Evolutionary conservation across 2,113 vertebrate genomes (phyloP).

Genomic region (Nasalis larvatus): DNA sequence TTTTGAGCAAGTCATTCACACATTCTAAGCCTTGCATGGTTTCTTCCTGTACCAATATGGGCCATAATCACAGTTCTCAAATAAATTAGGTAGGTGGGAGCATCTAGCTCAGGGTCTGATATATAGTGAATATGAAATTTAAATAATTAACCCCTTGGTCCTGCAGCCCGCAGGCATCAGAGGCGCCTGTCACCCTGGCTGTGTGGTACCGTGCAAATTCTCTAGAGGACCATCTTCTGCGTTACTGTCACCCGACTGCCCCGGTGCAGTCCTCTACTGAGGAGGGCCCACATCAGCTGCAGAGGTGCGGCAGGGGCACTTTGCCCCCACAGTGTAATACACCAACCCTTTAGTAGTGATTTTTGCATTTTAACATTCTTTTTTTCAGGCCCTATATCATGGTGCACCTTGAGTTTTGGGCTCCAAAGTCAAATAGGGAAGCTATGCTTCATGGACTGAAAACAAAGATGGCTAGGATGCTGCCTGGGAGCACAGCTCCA

Average conservation of each 20-base stretch:
- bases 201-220: not conserved
- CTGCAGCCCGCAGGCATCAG: not conserved
- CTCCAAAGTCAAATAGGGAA: not conserved
- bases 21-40: not conserved
- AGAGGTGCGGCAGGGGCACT: not conserved
- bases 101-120: too few species aligned
- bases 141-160: not conserved
- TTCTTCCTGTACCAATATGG: not conserved
- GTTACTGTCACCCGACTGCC: not conserved
- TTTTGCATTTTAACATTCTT: not conserved
- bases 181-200: not conserved
- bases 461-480: not conserved
- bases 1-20: not conserved
- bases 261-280: accelerated
- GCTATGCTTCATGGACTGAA: too few species aligned
- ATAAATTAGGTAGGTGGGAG: not conserved
- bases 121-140: not conserved
- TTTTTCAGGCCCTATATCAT: not conserved
- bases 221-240: not conserved
- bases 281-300: not conserved
- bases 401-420: not conserved
- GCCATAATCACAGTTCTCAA: not conserved
- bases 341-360: too few species aligned
- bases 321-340: not conserved
- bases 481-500: not conserved